Evolutionary conservation across 2,113 vertebrate species (phyloP).

Genomic region (Cyrtonyx montezumae): DNA sequence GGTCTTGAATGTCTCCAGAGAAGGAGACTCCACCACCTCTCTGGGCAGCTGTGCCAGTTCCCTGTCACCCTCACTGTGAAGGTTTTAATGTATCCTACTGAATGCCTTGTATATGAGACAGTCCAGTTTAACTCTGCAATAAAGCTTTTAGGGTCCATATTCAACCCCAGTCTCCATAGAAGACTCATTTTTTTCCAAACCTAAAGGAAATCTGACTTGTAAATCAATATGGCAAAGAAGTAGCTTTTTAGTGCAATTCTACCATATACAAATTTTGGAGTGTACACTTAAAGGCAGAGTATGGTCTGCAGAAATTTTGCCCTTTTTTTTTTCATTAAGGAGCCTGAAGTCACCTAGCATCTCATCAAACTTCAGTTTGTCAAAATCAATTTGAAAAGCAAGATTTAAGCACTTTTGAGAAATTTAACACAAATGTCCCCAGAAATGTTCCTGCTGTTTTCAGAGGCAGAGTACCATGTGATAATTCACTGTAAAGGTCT

Average conservation of each 20-base stretch:
- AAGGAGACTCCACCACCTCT: no score
- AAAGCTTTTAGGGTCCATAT: neutral
- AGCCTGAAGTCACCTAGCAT: neutral
- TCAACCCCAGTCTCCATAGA: neutral
- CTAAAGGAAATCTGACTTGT: neutral
- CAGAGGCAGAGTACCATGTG: neutral
- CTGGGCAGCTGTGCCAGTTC: no score
- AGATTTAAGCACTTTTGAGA: neutral
- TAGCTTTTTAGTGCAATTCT: neutral
- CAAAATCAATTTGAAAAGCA: conserved; percentile 6
- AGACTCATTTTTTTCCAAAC: neutral
- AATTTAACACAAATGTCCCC: neutral
- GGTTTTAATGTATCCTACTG: neutral
- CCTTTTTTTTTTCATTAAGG: rapidly evolving
- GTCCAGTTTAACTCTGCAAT: neutral
- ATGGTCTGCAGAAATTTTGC: neutral
- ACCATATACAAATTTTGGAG: neutral
- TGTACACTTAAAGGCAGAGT: neutral
- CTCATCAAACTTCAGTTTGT: neutral
- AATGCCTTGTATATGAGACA: neutral
- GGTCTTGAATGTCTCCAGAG: no score
- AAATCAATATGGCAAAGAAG: neutral
- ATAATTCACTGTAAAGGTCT: neutral
- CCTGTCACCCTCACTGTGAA: no score
- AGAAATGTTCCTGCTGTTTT: neutral